These are phyloP conservation scores for Magallana angulata DNA, from an alignment of 1,140 invertebrate genomes.

Conservation along the genomic window DNA sequence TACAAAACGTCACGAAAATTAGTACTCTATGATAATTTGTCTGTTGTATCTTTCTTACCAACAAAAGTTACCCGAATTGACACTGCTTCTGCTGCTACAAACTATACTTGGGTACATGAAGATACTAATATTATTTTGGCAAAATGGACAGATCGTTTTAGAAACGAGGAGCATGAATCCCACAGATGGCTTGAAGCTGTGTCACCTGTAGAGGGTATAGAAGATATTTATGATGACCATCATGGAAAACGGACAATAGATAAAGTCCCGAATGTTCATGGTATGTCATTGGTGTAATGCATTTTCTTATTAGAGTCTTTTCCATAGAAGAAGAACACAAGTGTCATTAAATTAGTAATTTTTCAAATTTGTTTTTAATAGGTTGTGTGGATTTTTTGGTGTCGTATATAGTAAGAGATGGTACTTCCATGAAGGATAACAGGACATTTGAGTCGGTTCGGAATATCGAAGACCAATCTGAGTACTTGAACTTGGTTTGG, in stretches of 20 bases:
- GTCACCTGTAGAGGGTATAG: too few species aligned
- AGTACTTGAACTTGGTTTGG: slow-evolving; percentile 32
- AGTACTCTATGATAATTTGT: slow-evolving; percentile 51
- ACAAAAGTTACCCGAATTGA: slow-evolving; percentile 39
- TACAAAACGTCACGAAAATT: slow-evolving; percentile 53
- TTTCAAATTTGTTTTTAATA: too few species aligned
- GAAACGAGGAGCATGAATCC: slow-evolving; percentile 61
- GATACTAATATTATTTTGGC: slow-evolving; percentile 38
- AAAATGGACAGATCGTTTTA: slow-evolving; percentile 55
- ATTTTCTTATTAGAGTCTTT: too few species aligned
- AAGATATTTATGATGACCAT: slow-evolving; percentile 58
- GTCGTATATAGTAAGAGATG: neutral
- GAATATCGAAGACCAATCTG: slow-evolving; percentile 46
- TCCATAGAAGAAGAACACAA: too few species aligned
- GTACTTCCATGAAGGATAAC: slow-evolving; percentile 15
- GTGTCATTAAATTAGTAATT: too few species aligned
- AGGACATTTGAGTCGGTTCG: slow-evolving; percentile 38
- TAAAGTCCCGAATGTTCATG: slow-evolving; percentile 49
- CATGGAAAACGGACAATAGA: slow-evolving; percentile 52
- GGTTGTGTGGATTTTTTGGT: slow-evolving; percentile 52
- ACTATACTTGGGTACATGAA: slow-evolving; percentile 40
- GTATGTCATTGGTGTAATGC: too few species aligned
- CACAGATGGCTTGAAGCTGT: too few species aligned
- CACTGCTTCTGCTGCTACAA: slow-evolving; percentile 41
- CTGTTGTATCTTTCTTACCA: slow-evolving; percentile 5